Percentiles rank a stretch among this genome's conserved stretches.
phyloP scores from a whole-genome alignment of 2,113 vertebrate species.

The Thryonomys swinderianus region DNA sequence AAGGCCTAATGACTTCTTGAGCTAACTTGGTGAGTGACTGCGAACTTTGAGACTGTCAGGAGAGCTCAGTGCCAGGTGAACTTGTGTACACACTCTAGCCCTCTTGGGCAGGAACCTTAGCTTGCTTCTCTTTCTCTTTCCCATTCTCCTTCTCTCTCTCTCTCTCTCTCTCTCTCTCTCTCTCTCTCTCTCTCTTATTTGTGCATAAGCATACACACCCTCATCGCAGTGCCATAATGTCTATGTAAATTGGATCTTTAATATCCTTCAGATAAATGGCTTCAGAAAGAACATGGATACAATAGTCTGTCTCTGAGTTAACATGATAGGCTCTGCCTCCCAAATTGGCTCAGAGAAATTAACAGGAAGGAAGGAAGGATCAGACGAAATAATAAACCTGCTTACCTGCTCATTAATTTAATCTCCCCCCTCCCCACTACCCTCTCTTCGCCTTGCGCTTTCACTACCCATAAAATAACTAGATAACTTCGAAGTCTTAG shows the following conservation, averaged over 20 bases:
- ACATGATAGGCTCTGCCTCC: conserved; percentile 80
- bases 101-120: not conserved
- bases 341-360: conserved; percentile 85
- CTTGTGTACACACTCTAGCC: not conserved
- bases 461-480: conserved; percentile 76
- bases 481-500: conserved; percentile 84
- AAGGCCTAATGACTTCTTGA: conserved; percentile 8
- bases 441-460: conserved; percentile 69
- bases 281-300: conserved; percentile 74
- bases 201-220: not conserved
- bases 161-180: not conserved
- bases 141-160: too few relatives aligned
- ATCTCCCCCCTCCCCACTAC: conserved; percentile 67
- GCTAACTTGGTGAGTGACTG: not conserved
- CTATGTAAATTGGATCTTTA: conserved; percentile 74
- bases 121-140: too few relatives aligned
- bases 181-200: not conserved
- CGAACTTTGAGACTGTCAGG: not conserved
- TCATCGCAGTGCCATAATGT: conserved; percentile 41
- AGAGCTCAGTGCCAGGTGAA: not conserved
- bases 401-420: conserved; percentile 88
- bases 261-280: conserved; percentile 65
- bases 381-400: conserved; percentile 86
- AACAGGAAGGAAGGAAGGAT: conserved; percentile 86
- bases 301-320: conserved; percentile 68